Evolutionary conservation across 2,113 vertebrate genomes (phyloP).

Genomic region (Daubentonia madagascariensis): DNA sequence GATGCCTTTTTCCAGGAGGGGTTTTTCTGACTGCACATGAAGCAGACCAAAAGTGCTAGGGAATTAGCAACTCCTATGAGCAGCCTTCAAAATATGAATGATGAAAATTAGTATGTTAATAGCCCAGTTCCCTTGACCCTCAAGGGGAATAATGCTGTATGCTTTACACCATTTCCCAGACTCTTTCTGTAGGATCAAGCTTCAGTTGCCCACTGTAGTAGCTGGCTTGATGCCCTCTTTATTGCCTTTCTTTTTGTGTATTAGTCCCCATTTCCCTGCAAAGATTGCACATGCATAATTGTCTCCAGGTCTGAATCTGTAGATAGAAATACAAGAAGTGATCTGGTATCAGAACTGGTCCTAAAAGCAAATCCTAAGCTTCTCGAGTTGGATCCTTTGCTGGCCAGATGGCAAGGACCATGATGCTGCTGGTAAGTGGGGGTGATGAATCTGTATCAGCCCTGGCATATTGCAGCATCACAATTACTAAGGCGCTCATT

Average conservation of each 20-base stretch:
- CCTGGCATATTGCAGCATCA: not conserved
- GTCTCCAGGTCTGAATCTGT: not conserved
- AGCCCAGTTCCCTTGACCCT: not conserved
- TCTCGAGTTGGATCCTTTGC: not conserved
- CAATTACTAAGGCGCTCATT: not conserved
- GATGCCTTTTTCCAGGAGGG: not conserved
- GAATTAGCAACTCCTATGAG: not conserved
- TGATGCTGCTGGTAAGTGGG: not conserved
- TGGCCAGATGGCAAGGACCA: not conserved
- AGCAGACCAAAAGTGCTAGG: not conserved
- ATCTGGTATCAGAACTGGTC: not conserved
- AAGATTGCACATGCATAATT: not conserved
- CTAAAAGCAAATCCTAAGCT: not conserved
- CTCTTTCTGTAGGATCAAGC: not conserved
- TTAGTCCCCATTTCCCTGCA: not conserved
- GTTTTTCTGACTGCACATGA: not conserved
- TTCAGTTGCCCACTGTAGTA: not conserved
- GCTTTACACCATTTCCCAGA: not conserved
- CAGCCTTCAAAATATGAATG: not conserved
- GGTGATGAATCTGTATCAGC: not conserved
- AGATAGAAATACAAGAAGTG: not conserved
- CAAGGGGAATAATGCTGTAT: not conserved
- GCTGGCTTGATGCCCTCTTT: not conserved
- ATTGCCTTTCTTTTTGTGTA: not conserved
- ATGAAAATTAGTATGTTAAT: not conserved